Evolutionary conservation across 2,888 invertebrate species (phyloP), one percentile per base, ranked within the genome.

Genomic region (Diadegma fenestrale): DNA sequence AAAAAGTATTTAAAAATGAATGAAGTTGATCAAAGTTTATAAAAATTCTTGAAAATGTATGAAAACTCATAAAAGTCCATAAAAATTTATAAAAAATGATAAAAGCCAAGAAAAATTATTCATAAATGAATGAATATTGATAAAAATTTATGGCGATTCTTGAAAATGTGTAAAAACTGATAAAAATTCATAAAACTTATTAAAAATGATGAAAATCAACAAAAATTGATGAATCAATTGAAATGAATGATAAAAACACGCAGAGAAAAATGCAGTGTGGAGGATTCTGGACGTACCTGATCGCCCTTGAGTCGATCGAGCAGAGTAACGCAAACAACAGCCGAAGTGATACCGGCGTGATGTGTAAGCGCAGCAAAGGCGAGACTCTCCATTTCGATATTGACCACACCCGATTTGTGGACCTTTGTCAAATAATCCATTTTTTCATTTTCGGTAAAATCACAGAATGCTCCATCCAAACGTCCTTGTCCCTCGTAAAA

Each of bases 401-500:
- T 99, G 33, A 97, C 96, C 17, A 99, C 97, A 2, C 98, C 98
- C 69, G 96, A 94, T 85, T 96, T 95, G 87, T 96, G 96, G 86
- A 98, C 92, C 88, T 96, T 95, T 88, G 96, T 95, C 90, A 99
- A 94, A 93, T 98, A 99, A 69, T 96, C 96, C 96, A 98, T 96
- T 94, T 99, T 99, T 87, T 99, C 99, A n/a, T 95, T 94, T 92
- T 98, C 97, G 2, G 96, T 96, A 94, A 98, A 99, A 90, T 99
- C 98, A 94, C 99, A 99, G 94, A 99, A 99, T 5, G 99, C 99
- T 1, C 99, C 99, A 94, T 99, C 99, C 88, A 99, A 94, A 61
- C 99, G 96, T 22, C 98, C 99, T 95, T 99, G 99, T 43, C 98
- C 99, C 96, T 99, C 99, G 94, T 99, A 99, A 94, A 99, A 99